Conservation (phyloP, 2,888 invertebrate genomes). For the Sceliomorpha sp. region DNA sequence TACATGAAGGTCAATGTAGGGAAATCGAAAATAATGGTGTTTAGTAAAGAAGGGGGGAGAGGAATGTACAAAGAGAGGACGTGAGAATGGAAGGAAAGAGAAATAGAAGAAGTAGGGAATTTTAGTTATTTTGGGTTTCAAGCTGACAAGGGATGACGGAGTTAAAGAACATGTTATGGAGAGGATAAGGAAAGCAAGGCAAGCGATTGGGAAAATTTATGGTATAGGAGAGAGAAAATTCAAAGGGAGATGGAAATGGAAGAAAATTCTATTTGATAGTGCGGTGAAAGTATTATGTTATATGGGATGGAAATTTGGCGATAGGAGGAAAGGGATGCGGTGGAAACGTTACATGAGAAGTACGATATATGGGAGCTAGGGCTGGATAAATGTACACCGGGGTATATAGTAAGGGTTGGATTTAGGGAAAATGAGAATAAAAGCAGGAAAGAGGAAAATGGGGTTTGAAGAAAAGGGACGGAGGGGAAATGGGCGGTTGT, state of each 20-base stretch:
- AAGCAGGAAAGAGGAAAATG: neutral
- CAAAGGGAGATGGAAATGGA: too few species aligned
- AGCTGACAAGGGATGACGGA: too few species aligned
- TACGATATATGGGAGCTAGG: slow-evolving; percentile 2
- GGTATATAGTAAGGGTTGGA: too few species aligned
- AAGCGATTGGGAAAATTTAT: too few species aligned
- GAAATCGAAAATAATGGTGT: neutral
- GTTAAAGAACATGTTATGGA: too few species aligned
- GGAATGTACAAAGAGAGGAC: too few species aligned
- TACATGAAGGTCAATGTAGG: neutral
- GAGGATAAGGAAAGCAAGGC: too few species aligned
- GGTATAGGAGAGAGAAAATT: too few species aligned
- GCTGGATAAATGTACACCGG: neutral
- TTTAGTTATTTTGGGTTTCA: too few species aligned
- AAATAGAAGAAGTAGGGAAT: too few species aligned
- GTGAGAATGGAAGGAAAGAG: too few species aligned
- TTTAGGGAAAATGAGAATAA: slow-evolving; percentile 4
- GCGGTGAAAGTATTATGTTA: neutral
- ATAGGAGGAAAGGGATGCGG: neutral
- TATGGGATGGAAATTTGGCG: slow-evolving; percentile 1
- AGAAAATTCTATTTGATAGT: neutral
- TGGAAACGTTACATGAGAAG: neutral
- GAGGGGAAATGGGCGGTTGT: neutral
- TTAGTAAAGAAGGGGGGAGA: too few species aligned
- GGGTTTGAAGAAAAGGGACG: slow-evolving; percentile 15